Evolutionary conservation across 2,797 vertebrate species (phyloP), one percentile per base, ranked within the genome.

Genomic region (Paguma larvata): DNA sequence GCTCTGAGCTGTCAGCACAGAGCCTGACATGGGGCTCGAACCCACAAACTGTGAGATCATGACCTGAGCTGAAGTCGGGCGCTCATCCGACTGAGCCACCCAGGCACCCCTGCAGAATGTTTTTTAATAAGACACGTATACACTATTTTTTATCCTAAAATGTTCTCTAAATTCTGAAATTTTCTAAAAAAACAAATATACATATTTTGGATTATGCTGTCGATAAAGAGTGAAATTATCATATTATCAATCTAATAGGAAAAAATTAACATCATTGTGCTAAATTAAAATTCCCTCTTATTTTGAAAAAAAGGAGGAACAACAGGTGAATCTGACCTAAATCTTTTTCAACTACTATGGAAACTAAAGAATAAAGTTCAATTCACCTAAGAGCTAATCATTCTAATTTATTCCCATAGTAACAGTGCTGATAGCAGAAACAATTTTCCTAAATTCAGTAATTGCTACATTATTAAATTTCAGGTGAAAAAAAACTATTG

Each of bases 351-450:
- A 89, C 44, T 91, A 95, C 83, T 70, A 95, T 67, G 72, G 85
- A 96, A 98, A 94, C 89, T 72, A 91, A 97, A 90, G 44, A 96
- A 97, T 80, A 95, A 97, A 93, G 51, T 94, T 96, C 85, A 95
- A 72, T 92, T 92, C 46, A 91, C 70, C 46, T 95, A 73, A 82
- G 32, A 94, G 51, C 48, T 96, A 93, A 93, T 93, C 62, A 51
- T 86, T 89, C 70, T 96, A 88, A 97, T 92, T 77, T 88, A 96
- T 90, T 87, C 25, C 82, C 62, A 62, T 70, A 89, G 48, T 80
- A 93, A 94, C 53, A 53, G 34, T 79, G 85, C 73, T 88, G 53
- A 85, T 9, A 94, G 56, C 85, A 96, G 95, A 91, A 94, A 34
- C 73, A 91, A 89, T 91, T 93, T 95, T 59, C 73, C 73, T 68